Evolutionary conservation across 1,140 invertebrate genomes (phyloP), one percentile per base, ranked within the genome.

Genomic region (Pseudomyrmex dendroicus): DNA sequence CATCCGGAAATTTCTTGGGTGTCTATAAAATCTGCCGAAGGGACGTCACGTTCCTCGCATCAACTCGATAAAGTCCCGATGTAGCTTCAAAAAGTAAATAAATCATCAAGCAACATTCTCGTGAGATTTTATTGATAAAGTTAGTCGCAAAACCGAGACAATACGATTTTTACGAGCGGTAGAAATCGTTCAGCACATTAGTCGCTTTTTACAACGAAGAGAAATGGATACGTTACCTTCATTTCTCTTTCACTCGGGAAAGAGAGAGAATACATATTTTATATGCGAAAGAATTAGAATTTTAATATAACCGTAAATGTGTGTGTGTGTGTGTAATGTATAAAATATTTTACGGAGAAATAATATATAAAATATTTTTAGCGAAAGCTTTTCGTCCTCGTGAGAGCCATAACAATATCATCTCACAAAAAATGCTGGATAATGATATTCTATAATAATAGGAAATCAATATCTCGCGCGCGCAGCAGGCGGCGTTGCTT

Each of bases 1-100:
- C 82, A 84, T 52, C 54, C 22, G 72, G 82, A 52, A 83, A 83
- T 83, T 86, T 82, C 50, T 17, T 59, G 52, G 22, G 8, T 46
- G 61, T 54, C 62, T 72, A 59, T 80, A 80, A 80, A 80, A 68
- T 35, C 44, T 59, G 84, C 50, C 56, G n/a, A 67, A 62, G 74
- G 50, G 73, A 67, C 59, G 73, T 85, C 66, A 80, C 76, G 76
- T 80, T 59, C 12, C 22, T 80, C 66, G 54, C 66, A 72, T 52
- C 66, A 15, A 70, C 54, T 80, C 66, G 67, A 80, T 80, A 80
- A 80, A 72, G 54, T 25, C 25, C 15, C 35, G 54, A 15, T 12
- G 76, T 50, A 20, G 66, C 46, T 56, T 61, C n/a, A 15, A 15
- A 15, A 15, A 61, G 44, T 80, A 80, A 80, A 80, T 80, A 80